Conservation (phyloP, 2,113 vertebrate genomes). For the Petaurus breviceps region DNA sequence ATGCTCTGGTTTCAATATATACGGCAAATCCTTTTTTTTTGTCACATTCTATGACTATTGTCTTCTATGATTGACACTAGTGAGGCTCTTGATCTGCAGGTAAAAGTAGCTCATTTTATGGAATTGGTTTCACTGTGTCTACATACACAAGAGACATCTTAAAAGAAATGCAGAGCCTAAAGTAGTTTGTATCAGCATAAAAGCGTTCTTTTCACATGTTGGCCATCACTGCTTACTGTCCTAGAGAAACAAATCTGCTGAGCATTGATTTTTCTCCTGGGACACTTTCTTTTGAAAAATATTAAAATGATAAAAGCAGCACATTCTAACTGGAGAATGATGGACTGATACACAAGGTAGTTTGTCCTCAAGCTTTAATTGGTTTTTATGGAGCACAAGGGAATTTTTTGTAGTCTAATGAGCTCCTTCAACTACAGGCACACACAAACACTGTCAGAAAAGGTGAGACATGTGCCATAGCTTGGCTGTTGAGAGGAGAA, state of each 20-base stretch:
- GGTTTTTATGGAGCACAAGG: constrained; percentile 46
- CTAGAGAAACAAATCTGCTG: constrained; percentile 33
- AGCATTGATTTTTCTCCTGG: constrained; percentile 29
- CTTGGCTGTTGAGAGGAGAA: neutral
- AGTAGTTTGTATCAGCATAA: neutral
- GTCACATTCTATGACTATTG: neutral
- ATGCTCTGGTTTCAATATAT: neutral
- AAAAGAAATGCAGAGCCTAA: neutral
- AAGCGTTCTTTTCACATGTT: neutral
- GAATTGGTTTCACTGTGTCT: neutral
- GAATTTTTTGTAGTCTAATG: constrained; percentile 48
- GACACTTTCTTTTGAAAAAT: constrained; percentile 23
- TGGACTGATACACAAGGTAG: constrained; percentile 32
- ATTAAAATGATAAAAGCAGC: constrained; percentile 46
- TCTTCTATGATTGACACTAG: neutral
- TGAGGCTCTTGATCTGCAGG: neutral
- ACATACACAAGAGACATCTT: neutral
- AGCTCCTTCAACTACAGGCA: constrained; percentile 22
- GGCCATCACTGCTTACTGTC: neutral
- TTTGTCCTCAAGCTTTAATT: constrained; percentile 55
- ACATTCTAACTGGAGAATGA: constrained; percentile 39
- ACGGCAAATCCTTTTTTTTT: neutral
- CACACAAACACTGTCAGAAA: neutral
- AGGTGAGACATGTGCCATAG: neutral
- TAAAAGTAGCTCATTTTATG: neutral